Evolutionary conservation across 1,140 invertebrate genomes (phyloP), one percentile per base, ranked within the genome.

Genomic region (Drosophila cardini): DNA sequence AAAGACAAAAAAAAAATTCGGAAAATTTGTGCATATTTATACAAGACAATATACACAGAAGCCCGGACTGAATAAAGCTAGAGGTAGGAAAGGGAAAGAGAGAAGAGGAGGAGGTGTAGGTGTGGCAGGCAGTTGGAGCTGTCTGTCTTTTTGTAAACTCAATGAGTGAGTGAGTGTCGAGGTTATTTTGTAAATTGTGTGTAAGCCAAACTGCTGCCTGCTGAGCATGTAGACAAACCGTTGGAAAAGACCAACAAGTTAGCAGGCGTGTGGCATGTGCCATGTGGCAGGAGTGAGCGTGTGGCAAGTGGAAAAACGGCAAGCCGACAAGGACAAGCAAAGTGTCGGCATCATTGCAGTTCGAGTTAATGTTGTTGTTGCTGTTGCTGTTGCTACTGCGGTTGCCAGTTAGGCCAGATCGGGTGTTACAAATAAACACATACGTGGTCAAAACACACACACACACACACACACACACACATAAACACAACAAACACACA

Each of bases 181-280:
- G 76, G 72, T 77, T 79, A 73, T 78, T 71, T 78, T 87, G 82
- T 86, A 86, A 86, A 86, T 82, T 83, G 72, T 86, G 83, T 86
- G 83, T 87, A 87, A 86, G 84, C 76, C 83, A 64, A 83, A 86
- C 83, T 79, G 79, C 83, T 74, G 83, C 78, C 84, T 79, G 79
- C 83, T 72, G 76, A 62, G 72, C 80, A 82, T 48, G 67, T 36
- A 48, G 65, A 63, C 79, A 69, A 71, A 45, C 43, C 67, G 71
- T 86, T 78, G 67, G 69, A 80, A 80, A 80, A 83, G 83, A 79
- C 83, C 84, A 86, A 83, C 84, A 86, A 86, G 83, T 86, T 86
- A 65, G 76, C 46, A 43, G 43, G 26, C 74, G 58, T 76, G 61
- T 71, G 43, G 38, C 43, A 36, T 18, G 57, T 15, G 46, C 32